Base-by-base conservation (phyloP, 2,113 vertebrate genomes). In the Oreamnos americanus region DNA sequence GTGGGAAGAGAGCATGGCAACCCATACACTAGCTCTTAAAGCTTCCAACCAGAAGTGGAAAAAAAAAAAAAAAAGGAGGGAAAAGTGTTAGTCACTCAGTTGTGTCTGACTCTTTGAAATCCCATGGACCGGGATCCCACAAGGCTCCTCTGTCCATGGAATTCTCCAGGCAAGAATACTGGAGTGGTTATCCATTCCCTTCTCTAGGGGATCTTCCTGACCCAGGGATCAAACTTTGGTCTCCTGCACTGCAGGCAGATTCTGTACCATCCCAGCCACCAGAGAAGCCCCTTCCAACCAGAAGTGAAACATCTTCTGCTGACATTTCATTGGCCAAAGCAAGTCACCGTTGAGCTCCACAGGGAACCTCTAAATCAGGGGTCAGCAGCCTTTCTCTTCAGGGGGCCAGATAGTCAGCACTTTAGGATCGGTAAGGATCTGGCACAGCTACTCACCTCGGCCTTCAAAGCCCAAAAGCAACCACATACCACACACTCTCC, bases 41-140 rank as follows among this genome's bases (percentile, higher is more conserved):
- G n/a, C 57, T 67, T 62, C 28, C 9, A 21, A 55, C 19, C 28
- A 10, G 36, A 55, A 36, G 33, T 30, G 45, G 60, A 30, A 36
- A 13, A 74, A 13, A 13, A 74, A n/a, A n/a, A n/a, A n/a, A 13
- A 25, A 74, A 43, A 3, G 0, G 2, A 0, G 36, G 21, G 36
- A 21, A 2, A 12, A 39, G 11, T 26, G 23, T 76, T 26, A 25
- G 2, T 14, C 36, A 0, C 36, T 43, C 23, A 26, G 21, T 26
- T 26, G 39, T 76, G 71, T 43, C 71, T 76, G 71, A 76, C 36
- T 43, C 36, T 74, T 74, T 76, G 71, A 25, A 43, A 43, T 14
- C 23, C 39, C 71, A 43, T 26, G 71, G 71, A 43, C 39, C 15
- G 39, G 71, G 39, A 7, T 76, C 71, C 39, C 39, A 43, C 71